phyloP scores from a whole-genome alignment of 37 sponge, comb jelly and placozoan genomes.

The Dysidea cf. avara region DNA sequence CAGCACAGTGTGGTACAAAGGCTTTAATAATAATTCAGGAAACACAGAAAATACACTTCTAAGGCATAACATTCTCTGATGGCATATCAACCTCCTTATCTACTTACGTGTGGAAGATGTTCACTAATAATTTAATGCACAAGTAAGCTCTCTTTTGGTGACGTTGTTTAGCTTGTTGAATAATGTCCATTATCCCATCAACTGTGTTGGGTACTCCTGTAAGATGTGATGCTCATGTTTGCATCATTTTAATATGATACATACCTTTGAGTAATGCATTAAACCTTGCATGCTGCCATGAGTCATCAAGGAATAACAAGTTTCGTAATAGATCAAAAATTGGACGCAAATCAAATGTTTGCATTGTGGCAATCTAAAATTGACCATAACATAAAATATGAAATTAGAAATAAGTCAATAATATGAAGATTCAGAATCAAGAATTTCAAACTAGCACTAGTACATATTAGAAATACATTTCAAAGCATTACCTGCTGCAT shows the following conservation, averaged over 20 bases:
- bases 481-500: constrained; percentile 42
- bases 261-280: constrained; percentile 54
- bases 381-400: neutral
- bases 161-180: constrained; percentile 56
- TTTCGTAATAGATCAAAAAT: constrained; percentile 82
- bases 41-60: no score
- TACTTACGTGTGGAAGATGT: constrained; percentile 60
- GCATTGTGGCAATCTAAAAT: constrained; percentile 65
- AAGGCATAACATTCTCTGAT: neutral
- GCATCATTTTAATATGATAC: neutral
- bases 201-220: constrained; percentile 32
- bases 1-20: no score
- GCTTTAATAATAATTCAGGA: no score
- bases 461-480: neutral
- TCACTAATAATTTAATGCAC: constrained; percentile 78
- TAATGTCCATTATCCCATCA: constrained; percentile 75
- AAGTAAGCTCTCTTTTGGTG: constrained; percentile 86
- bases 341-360: constrained; percentile 78
- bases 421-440: neutral
- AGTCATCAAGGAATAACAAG: constrained; percentile 78
- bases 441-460: neutral
- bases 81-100: neutral
- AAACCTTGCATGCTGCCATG: constrained; percentile 75
- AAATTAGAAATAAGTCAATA: neutral
- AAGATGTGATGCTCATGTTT: neutral